phyloP scores from a whole-genome alignment of 2,888 invertebrate species.

The Noctuana brunneofusca region DNA sequence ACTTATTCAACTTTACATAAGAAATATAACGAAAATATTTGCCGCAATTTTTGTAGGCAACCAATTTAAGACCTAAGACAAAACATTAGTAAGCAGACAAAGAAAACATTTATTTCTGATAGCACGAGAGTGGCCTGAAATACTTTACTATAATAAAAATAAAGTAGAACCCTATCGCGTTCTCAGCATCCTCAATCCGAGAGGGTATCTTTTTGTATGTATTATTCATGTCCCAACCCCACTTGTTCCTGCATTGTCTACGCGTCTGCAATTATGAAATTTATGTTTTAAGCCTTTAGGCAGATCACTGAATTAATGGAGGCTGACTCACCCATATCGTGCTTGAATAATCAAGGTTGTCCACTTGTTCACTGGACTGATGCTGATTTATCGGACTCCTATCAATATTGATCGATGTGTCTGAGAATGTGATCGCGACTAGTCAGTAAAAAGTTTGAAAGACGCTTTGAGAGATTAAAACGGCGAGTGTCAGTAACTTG shows the following conservation, averaged over 20 bases:
- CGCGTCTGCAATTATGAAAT: constrained; percentile 76
- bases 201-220: constrained; percentile 66
- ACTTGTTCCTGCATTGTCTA: constrained; percentile 78
- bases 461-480: constrained; percentile 4
- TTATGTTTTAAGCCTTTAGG: constrained; percentile 76
- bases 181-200: constrained; percentile 51
- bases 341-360: constrained; percentile 63
- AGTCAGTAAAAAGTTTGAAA: constrained; percentile 22
- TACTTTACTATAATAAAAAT: constrained; percentile 59
- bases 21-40: no score
- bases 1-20: no score
- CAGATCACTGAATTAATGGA: constrained; percentile 63
- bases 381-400: constrained; percentile 73
- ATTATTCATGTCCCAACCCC: constrained; percentile 72
- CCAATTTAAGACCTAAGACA: background rate
- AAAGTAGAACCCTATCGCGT: constrained; percentile 57
- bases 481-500: constrained; percentile 1
- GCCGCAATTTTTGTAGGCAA: background rate
- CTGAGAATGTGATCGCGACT: constrained; percentile 50
- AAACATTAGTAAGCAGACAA: constrained; percentile 23
- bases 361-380: constrained; percentile 68
- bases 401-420: constrained; percentile 72
- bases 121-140: constrained; percentile 51
- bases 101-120: constrained; percentile 42
- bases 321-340: constrained; percentile 62